Evolutionary conservation across 2,113 vertebrate species (phyloP).

Genomic region (Machaerirhynchus nigripectus): DNA sequence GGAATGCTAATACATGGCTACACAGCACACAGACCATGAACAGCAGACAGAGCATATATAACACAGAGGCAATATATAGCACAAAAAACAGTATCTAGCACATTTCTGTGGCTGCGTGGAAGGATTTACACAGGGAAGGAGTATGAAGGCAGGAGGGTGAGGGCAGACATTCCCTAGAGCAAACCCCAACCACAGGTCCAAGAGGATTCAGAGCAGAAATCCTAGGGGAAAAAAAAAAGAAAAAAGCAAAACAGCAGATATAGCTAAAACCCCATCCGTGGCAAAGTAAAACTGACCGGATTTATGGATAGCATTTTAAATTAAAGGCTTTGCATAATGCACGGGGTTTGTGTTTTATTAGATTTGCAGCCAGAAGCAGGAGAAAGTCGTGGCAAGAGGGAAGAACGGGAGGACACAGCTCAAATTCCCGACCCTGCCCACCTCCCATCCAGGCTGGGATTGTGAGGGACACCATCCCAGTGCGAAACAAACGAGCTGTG

Average conservation of each 20-base stretch:
- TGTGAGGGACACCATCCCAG: background rate
- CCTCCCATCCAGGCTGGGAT: background rate
- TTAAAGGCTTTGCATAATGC: background rate
- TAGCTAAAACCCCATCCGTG: background rate
- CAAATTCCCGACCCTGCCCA: background rate
- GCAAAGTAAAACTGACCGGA: background rate
- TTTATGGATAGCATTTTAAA: background rate
- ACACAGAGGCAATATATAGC: too few relatives aligned
- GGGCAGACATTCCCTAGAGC: background rate
- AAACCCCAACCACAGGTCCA: background rate
- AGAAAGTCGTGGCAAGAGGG: background rate
- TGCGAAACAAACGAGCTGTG: accelerated
- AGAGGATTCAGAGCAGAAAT: background rate
- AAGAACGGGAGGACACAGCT: background rate
- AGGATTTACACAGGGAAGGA: background rate
- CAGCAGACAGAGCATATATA: background rate
- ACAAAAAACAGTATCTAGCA: background rate
- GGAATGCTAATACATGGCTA: background rate
- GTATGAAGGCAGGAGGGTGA: background rate
- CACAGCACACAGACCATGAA: background rate
- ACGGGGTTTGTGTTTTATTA: background rate
- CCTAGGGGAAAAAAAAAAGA: background rate
- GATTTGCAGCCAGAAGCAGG: background rate
- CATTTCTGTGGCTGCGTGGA: background rate
- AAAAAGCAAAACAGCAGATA: background rate